phyloP scores from a whole-genome alignment of 2,113 vertebrate species.

The Promerops cafer region DNA sequence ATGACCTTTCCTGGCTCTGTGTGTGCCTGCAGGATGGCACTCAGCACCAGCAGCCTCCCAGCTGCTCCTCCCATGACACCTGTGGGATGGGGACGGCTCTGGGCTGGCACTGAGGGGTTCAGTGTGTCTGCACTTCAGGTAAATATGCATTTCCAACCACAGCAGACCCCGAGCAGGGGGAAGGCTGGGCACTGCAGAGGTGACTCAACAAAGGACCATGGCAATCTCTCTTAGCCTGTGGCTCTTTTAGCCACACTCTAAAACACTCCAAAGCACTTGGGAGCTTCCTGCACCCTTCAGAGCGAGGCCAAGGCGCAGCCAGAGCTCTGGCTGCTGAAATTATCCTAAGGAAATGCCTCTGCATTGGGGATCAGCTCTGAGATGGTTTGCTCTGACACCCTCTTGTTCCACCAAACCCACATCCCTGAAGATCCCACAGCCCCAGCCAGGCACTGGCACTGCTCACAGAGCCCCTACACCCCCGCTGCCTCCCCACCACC shows the following conservation, averaged over 20 bases:
- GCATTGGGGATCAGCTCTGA: neutral
- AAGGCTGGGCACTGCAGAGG: neutral
- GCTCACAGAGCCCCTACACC: accelerated
- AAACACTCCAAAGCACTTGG: neutral
- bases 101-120: neutral
- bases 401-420: neutral
- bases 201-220: accelerated
- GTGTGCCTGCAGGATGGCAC: neutral
- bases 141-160: neutral
- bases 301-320: accelerated
- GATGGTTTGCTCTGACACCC: neutral
- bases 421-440: neutral
- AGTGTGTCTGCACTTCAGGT: accelerated
- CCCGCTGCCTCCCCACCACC: neutral
- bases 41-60: neutral
- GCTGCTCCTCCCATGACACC: neutral
- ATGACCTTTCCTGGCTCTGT: neutral
- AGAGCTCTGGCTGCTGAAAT: neutral
- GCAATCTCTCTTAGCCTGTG: neutral
- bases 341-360: neutral
- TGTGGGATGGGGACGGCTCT: neutral
- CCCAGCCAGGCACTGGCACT: neutral
- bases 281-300: neutral
- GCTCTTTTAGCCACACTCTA: neutral
- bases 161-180: neutral